Base-by-base conservation (phyloP, 2,797 vertebrate genomes). In the Hydrophis major region DNA sequence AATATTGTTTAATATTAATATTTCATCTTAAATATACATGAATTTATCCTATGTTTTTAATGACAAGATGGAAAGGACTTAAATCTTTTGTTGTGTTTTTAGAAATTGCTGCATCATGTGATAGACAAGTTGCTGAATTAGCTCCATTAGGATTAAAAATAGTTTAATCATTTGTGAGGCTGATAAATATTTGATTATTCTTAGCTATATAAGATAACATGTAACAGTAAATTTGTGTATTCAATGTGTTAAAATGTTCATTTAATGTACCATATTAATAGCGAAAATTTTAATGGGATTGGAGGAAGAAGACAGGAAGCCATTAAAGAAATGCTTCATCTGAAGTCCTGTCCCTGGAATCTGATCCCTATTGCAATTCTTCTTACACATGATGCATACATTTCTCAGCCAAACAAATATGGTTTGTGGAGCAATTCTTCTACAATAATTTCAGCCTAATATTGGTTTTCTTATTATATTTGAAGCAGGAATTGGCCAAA, bases 1-100 rank as follows among this genome's bases (percentile, higher is more conserved):
- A 94, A 61, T 87, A 86, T 89, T 92, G 66, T 94, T 94, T 93
- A 63, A 90, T 50, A 56, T 61, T 53, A 93, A 91, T 90, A 90
- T 32, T 94, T 94, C n/a, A 42, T 87, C 57, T 95, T 94, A 92
- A 69, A 78, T 90, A 90, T 63, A 27, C 16, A 91, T 91, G 86
- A 12, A 86, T 47, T 61, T 87, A 47, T 92, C 74, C 60, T 89
- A 20, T 69, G 61, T 14, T 83, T 90, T 91, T 90, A 92, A 4
- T 88, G 93, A 92, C 88, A 88, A 50, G 32, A 2, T n/a, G 78
- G 10, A n/a, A 59, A 86, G n/a, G 6, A 1, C 53, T 74, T 28
- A 78, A 50, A 87, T 87, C 28, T 69, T 57, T 37, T 4, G 16
- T 10, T 25, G 37, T 47, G 1, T 57, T 89, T 4, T 63, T 92